Base-by-base conservation (phyloP, 2,888 invertebrate genomes). In the Plagodis dolabraria region DNA sequence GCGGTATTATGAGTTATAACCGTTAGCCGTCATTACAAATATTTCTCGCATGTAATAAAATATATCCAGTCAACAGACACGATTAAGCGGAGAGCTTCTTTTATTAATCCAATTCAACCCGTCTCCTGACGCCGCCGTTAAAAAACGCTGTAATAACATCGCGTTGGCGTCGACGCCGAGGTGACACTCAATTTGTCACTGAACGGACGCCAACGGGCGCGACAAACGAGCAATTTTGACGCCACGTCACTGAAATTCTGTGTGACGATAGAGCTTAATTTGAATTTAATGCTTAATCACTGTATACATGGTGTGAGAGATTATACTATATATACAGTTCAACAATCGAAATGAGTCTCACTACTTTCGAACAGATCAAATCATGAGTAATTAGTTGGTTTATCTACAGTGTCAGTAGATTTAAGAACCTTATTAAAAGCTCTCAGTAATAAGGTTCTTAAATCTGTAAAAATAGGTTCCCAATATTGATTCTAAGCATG, bases 131-230 rank as follows among this genome's bases (percentile, higher is more conserved):
- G 65, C 68, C 63, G 67, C 54, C 67, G 67, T 79, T 80, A 80
- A 82, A 82, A 83, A 78, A 70, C 67, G 73, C 67, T 68, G 75
- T 82, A 78, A 79, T 79, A 79, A 82, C 79, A 65, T 69, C 73
- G 74, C 73, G 65, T 71, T 64, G 59, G 35, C 69, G 64, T 50
- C 71, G 75, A 75, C 75, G 69, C 63, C 61, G 71, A 69, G 74
- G 70, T 81, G 87, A 87, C 87, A 87, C 80, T 76, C 82, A 84
- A 87, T 88, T 87, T 86, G 78, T 82, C 77, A 73, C 62, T 67
- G 78, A 45, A 53, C 53, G 58, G 57, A 36, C 51, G 56, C 47
- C 48, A 50, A 57, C 50, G 48, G 52, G 57, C 53, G 36, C 47
- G 35, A 45, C 58, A 59, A 68, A 60, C 52, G 59, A 60, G 53